Conservation (phyloP, 2,797 vertebrate species). For the Periparus ater region DNA sequence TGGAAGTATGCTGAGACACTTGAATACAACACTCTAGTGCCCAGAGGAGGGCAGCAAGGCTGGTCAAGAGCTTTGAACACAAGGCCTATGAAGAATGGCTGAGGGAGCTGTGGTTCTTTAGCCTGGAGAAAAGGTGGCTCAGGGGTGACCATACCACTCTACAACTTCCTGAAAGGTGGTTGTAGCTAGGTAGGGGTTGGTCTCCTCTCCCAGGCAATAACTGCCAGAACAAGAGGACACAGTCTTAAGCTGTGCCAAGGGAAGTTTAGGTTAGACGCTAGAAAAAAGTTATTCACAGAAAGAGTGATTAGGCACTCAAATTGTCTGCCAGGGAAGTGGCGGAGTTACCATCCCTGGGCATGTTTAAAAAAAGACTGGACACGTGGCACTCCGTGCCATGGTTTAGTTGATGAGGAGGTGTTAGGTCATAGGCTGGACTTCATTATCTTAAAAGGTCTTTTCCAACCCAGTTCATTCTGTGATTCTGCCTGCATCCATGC, state of each 20-base stretch:
- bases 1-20: background rate
- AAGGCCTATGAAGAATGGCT: background rate
- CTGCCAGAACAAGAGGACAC: background rate
- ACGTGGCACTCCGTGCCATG: background rate
- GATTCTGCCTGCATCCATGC: background rate
- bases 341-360: rapidly evolving
- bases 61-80: background rate
- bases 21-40: background rate
- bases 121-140: background rate
- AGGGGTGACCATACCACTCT: background rate
- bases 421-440: background rate
- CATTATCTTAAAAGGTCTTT: background rate
- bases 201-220: background rate
- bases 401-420: background rate
- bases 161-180: background rate
- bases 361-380: background rate
- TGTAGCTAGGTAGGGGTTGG: rapidly evolving
- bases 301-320: background rate
- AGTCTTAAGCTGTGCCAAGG: too few species aligned
- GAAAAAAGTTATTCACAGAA: background rate
- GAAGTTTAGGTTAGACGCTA: background rate
- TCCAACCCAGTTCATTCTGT: background rate
- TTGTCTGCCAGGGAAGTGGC: background rate
- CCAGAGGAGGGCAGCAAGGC: background rate
- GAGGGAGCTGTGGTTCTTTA: background rate